These are phyloP conservation scores for Metellina segmentata DNA, from an alignment of 2,888 invertebrate species.

Conservation along the genomic window DNA sequence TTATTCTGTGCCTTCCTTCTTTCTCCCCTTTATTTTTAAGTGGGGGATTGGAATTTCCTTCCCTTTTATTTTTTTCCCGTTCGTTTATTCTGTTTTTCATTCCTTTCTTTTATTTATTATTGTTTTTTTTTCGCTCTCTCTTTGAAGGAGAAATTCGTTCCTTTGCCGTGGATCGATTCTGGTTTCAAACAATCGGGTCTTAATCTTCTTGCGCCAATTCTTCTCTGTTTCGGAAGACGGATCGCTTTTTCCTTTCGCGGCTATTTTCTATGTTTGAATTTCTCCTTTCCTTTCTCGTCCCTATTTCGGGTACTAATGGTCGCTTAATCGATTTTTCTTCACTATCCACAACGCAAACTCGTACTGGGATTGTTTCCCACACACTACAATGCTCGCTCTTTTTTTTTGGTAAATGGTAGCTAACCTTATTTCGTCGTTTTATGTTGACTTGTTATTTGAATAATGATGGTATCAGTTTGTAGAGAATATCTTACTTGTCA, in stretches of 20 bases:
- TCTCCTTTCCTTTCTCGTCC: slow-evolving; percentile 55
- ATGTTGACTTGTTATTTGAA: no score
- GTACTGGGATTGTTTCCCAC: not conserved
- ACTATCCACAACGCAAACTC: slow-evolving; percentile 13
- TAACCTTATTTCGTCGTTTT: no score
- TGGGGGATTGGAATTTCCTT: slow-evolving; percentile 74
- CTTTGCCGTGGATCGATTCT: slow-evolving; percentile 68
- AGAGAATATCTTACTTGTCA: no score
- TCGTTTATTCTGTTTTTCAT: slow-evolving; percentile 8
- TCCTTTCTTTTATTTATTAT: slow-evolving; percentile 19
- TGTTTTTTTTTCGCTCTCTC: slow-evolving; percentile 43
- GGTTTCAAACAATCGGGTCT: slow-evolving; percentile 76
- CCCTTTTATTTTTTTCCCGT: slow-evolving; percentile 8
- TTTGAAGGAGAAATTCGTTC: slow-evolving; percentile 51
- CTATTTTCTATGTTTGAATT: slow-evolving; percentile 68
- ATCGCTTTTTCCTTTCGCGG: slow-evolving; percentile 58
- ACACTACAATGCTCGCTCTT: not conserved
- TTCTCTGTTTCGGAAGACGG: slow-evolving; percentile 71
- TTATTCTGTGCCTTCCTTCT: slow-evolving; percentile 63
- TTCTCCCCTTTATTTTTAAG: slow-evolving; percentile 61
- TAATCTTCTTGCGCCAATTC: slow-evolving; percentile 76
- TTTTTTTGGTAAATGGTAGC: not conserved
- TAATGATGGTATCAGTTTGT: no score
- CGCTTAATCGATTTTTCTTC: slow-evolving; percentile 69
- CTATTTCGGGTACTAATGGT: slow-evolving; percentile 71